phyloP scores from a whole-genome alignment of 2,797 vertebrate genomes.

The Pseudochromis fuscus region DNA sequence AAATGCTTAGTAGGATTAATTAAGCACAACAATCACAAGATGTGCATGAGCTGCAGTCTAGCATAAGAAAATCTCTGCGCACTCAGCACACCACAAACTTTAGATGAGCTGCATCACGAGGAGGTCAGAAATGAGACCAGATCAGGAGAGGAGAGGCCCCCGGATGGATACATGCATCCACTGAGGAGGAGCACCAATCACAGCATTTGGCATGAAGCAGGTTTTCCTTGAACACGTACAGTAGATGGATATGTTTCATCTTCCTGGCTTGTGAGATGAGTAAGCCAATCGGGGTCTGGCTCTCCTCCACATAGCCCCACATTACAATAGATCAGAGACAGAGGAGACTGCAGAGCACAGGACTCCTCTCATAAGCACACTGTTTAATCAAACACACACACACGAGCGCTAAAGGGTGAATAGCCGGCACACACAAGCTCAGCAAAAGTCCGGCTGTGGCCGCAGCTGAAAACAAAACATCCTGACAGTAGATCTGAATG shows the following conservation, averaged over 20 bases:
- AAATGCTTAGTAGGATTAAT: slow-evolving; percentile 64
- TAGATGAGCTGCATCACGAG: slow-evolving; percentile 32
- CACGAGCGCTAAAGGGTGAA: slow-evolving; percentile 40
- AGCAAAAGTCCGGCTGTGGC: slow-evolving; percentile 43
- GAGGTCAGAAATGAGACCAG: slow-evolving; percentile 42
- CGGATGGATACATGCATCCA: slow-evolving; percentile 40
- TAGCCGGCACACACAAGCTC: slow-evolving; percentile 32
- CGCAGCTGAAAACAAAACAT: slow-evolving; percentile 63
- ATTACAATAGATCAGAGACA: slow-evolving; percentile 60
- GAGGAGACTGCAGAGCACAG: slow-evolving; percentile 52
- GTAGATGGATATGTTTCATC: slow-evolving; percentile 60
- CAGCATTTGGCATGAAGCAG: slow-evolving; percentile 43
- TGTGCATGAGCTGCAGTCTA: slow-evolving; percentile 35
- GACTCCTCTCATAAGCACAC: slow-evolving; percentile 56
- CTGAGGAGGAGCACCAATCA: slow-evolving; percentile 53
- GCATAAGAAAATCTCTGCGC: slow-evolving; percentile 34
- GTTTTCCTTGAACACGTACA: slow-evolving; percentile 49
- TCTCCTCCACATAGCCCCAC: slow-evolving; percentile 47
- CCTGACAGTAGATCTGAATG: slow-evolving; percentile 52
- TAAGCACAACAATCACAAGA: slow-evolving; percentile 44
- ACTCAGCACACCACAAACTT: slow-evolving; percentile 46
- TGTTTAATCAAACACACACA: slow-evolving; percentile 56
- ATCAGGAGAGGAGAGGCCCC: slow-evolving; percentile 40
- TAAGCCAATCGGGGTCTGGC: slow-evolving; percentile 48
- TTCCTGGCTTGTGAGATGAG: slow-evolving; percentile 43